Percentiles rank a stretch among this genome's conserved stretches.
Conservation (phyloP, 2,113 vertebrate genomes). For the Anser brachyrhynchus region DNA sequence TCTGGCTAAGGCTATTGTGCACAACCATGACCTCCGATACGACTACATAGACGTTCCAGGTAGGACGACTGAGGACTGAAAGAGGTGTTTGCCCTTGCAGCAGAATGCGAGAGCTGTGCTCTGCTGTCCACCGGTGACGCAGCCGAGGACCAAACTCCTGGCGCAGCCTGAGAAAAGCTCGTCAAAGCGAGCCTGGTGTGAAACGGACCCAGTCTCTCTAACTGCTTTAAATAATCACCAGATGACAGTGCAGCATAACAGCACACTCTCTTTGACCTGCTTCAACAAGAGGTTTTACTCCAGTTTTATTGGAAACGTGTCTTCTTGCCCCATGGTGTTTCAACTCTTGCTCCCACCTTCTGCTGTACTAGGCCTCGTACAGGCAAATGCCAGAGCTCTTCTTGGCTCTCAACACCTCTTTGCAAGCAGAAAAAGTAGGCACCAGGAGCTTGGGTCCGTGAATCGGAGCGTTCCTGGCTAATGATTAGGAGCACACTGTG, state of each 20-base stretch:
- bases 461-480: not conserved
- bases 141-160: no score
- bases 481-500: no score
- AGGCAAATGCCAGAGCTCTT: not conserved
- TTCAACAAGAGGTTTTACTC: not conserved
- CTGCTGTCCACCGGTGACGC: no score
- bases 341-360: not conserved
- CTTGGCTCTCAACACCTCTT: not conserved
- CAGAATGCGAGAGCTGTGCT: no score
- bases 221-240: not conserved
- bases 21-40: no score
- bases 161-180: not conserved
- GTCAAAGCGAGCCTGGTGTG: not conserved
- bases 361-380: not conserved
- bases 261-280: not conserved
- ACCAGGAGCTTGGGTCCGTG: not conserved
- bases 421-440: not conserved
- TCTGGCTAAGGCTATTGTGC: no score
- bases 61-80: no score
- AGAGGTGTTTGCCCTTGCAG: no score
- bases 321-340: not conserved
- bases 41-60: no score
- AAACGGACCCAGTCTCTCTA: not conserved
- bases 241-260: no score
- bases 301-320: not conserved